Percentiles rank a stretch among this genome's conserved stretches.
Evolutionary conservation across 1,140 invertebrate genomes (phyloP).

Genomic region (Antheraea mylitta): DNA sequence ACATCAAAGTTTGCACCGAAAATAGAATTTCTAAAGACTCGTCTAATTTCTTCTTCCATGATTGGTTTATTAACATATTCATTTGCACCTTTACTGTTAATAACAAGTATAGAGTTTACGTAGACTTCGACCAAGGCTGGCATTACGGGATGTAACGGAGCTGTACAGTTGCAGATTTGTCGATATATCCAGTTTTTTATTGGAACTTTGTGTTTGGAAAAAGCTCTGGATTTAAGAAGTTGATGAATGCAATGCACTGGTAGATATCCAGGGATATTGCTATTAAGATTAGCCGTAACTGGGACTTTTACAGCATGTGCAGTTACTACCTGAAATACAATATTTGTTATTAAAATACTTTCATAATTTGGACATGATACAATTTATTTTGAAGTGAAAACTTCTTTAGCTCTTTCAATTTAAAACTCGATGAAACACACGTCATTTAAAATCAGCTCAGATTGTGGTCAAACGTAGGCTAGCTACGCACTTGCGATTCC

Average conservation of each 20-base stretch:
- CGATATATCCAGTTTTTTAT: constrained; percentile 97
- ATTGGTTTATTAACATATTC: constrained; percentile 95
- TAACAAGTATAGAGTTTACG: constrained; percentile 94
- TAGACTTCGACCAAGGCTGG: constrained; percentile 97
- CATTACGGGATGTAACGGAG: constrained; percentile 95
- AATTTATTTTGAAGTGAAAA: too few relatives aligned
- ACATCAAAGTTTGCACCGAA: constrained; percentile 85
- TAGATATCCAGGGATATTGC: constrained; percentile 93
- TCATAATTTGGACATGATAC: too few relatives aligned
- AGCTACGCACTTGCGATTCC: too few relatives aligned
- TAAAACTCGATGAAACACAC: too few relatives aligned
- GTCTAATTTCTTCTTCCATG: constrained; percentile 92
- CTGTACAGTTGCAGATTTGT: constrained; percentile 92
- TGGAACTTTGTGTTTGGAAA: constrained; percentile 96
- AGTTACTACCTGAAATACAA: constrained; percentile 89
- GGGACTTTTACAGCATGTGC: constrained; percentile 97
- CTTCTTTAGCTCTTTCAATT: too few relatives aligned
- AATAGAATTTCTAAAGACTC: constrained; percentile 89
- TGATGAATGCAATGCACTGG: constrained; percentile 99
- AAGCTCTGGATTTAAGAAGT: constrained; percentile 95
- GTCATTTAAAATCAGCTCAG: too few relatives aligned
- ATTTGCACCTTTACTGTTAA: constrained; percentile 83
- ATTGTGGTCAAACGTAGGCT: too few relatives aligned
- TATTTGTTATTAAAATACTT: background rate
- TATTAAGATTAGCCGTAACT: constrained; percentile 94